phyloP scores from a whole-genome alignment of 2,113 vertebrate species.

The Sterna hirundo region DNA sequence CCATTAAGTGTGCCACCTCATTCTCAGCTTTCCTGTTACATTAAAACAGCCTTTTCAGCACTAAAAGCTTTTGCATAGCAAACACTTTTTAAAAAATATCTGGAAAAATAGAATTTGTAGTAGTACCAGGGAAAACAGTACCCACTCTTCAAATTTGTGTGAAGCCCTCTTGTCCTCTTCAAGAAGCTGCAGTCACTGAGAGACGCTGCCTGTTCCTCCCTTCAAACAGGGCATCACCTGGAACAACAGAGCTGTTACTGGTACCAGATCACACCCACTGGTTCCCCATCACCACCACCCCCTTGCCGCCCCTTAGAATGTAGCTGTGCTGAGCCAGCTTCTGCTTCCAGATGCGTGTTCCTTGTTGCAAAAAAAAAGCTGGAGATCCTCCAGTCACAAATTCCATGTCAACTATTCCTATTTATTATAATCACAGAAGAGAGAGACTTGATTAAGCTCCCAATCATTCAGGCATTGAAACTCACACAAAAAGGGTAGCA shows the following conservation, averaged over 20 bases:
- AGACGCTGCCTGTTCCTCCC: background rate
- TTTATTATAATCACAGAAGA: background rate
- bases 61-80: background rate
- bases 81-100: background rate
- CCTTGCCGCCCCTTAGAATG: rapidly evolving
- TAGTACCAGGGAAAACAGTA: background rate
- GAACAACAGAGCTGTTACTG: background rate
- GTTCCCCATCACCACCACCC: background rate
- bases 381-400: background rate
- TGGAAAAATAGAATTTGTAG: background rate
- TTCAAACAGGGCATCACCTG: background rate
- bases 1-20: background rate
- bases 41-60: background rate
- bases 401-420: background rate
- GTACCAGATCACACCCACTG: background rate
- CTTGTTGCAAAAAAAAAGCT: background rate
- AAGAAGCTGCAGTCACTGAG: background rate
- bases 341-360: background rate
- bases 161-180: background rate
- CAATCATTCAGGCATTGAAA: background rate
- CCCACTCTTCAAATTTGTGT: background rate
- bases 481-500: background rate
- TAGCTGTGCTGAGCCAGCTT: background rate
- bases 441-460: background rate
- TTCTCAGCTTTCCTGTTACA: background rate